phyloP scores from a whole-genome alignment of 2,113 vertebrate species.

The Capra hircus region DNA sequence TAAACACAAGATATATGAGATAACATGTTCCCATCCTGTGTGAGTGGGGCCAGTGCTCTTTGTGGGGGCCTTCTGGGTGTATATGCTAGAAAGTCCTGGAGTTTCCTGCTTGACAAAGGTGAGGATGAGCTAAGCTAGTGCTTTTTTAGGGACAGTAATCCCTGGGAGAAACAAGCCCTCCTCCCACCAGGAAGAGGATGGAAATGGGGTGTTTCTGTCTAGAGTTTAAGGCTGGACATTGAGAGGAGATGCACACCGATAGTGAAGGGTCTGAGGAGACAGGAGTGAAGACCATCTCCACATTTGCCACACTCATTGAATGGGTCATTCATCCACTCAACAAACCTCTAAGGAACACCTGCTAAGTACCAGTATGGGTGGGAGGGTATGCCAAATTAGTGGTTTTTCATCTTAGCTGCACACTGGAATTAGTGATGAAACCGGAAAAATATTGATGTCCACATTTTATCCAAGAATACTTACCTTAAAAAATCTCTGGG shows the following conservation, averaged over 20 bases:
- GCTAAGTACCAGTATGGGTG: neutral
- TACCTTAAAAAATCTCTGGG: neutral
- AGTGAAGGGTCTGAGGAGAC: neutral
- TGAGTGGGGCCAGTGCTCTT: neutral
- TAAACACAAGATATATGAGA: conserved; percentile 46
- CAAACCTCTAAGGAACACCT: neutral
- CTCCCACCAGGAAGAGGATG: neutral
- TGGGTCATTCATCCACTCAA: neutral
- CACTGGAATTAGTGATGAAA: neutral
- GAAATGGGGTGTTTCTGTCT: neutral
- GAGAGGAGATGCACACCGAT: neutral
- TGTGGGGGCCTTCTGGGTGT: neutral
- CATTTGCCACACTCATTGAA: neutral
- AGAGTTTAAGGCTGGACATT: neutral
- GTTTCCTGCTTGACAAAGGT: conserved; percentile 21
- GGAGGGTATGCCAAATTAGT: neutral
- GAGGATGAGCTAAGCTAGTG: neutral
- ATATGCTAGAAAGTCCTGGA: conserved; percentile 7
- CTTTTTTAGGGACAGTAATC: neutral
- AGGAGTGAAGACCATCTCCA: neutral
- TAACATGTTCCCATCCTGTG: conserved; percentile 22
- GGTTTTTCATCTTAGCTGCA: neutral
- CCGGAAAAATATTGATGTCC: neutral
- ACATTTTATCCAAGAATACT: neutral
- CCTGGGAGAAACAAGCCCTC: neutral